Conservation (phyloP, 2,888 invertebrate species). For the Nasonovia ribisnigri region DNA sequence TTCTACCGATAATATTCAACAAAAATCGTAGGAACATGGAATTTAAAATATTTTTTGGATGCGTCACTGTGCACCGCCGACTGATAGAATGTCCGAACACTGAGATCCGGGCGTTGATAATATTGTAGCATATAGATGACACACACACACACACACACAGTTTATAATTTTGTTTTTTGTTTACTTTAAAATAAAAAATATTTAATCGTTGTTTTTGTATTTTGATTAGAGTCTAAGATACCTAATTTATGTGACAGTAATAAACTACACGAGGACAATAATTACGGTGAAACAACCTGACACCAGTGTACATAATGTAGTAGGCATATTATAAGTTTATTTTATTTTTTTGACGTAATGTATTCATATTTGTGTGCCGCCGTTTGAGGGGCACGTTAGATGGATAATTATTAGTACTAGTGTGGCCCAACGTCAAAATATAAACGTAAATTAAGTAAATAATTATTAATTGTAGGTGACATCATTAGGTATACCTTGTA, state of each 20-base stretch:
- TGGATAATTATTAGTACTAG: not conserved
- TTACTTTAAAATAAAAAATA: not conserved
- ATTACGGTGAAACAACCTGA: not conserved
- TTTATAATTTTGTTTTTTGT: not conserved
- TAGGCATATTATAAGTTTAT: too few species aligned
- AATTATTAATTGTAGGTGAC: not conserved
- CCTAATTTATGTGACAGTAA: not conserved
- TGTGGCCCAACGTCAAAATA: not conserved
- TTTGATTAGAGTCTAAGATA: not conserved
- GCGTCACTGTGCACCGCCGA: not conserved
- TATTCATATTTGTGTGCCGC: not conserved
- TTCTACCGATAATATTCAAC: not conserved
- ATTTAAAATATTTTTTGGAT: not conserved
- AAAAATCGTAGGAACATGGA: not conserved
- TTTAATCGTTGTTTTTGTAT: not conserved
- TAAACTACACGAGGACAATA: not conserved
- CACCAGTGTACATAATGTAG: not conserved
- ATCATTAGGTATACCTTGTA: slow-evolving; percentile 78
- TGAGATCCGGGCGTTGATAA: not conserved
- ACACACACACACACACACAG: not conserved
- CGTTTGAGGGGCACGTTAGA: not conserved
- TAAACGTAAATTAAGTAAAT: not conserved
- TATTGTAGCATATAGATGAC: not conserved
- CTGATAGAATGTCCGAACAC: not conserved
- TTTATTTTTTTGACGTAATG: not conserved